Base-by-base conservation (phyloP, 2,888 invertebrate genomes). In the Leptinotarsa peninsularis region DNA sequence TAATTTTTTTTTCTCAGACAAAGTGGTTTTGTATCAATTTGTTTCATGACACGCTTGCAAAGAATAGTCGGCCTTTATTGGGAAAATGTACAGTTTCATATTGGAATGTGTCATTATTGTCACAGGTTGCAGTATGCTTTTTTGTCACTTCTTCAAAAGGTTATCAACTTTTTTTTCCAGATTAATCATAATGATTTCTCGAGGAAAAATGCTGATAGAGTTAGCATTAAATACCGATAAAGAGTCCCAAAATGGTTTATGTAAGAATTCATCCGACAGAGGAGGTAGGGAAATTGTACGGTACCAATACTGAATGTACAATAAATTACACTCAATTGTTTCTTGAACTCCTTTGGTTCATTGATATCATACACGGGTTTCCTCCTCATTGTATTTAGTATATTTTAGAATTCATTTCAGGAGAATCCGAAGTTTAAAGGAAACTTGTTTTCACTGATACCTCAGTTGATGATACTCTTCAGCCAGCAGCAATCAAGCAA, bases 11-110 rank as follows among this genome's bases (percentile, higher is more conserved):
- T 49, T 14, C 17, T 54, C 18, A 54, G 52, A 23, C 33, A 66
- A 49, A 66, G 33, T 66, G n/a, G 66, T n/a, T 66, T 66, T 66
- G 23, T 17, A 49, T 66, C 66, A 66, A 66, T 43, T 33, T 66
- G 66, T 66, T 33, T 66, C 43, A 33, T 66, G 66, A 66, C 49
- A 66, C 66, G 27, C 17, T 49, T 66, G 17, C 66, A 43, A 66
- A 33, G 14, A 27, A 33, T 33, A 66, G n/a, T 27, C 49, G 0
- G 13, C 10, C 14, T 18, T 18, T 33, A 15, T 15, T 66, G 13
- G 21, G 10, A 49, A 66, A 66, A 66, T 33, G 49, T 10, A 18
- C 18, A 5, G 54, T 54, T 54, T 18, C 54, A 54, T 54, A 17
- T 52, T 52, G 54, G 54, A 54, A 18, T 17, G 10, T 54, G 54